These are phyloP conservation scores for Galendromus occidentalis DNA, from an alignment of 1,140 invertebrate genomes.

Conservation along the genomic window DNA sequence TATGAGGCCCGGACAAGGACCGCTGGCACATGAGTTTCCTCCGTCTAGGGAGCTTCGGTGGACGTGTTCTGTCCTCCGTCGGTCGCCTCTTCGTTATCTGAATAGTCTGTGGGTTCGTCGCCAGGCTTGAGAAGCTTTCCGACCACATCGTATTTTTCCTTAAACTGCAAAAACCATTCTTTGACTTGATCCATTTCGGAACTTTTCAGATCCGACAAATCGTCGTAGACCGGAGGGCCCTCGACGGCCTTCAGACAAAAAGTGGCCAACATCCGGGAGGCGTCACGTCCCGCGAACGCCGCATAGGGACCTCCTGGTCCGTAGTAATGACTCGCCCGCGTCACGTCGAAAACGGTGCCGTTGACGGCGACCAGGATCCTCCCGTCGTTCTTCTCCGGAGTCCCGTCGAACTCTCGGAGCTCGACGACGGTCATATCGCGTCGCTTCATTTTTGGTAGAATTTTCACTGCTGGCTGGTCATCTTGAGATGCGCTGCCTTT, in stretches of 20 bases:
- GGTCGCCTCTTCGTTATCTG: slow-evolving; percentile 51
- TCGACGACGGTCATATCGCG: slow-evolving; percentile 78
- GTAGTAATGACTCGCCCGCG: slow-evolving; percentile 52
- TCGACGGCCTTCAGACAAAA: slow-evolving; percentile 64
- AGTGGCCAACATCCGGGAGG: slow-evolving; percentile 74
- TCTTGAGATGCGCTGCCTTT: slow-evolving; percentile 22
- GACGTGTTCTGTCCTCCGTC: background rate
- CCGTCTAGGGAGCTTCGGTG: no score
- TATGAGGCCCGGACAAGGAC: no score
- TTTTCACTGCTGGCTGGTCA: no score
- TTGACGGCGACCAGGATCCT: slow-evolving; percentile 79
- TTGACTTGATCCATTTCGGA: slow-evolving; percentile 44
- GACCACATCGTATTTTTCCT: slow-evolving; percentile 83
- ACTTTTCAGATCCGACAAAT: slow-evolving; percentile 72
- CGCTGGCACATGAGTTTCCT: no score
- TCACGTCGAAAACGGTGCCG: slow-evolving; percentile 87
- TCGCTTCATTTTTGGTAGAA: slow-evolving; percentile 56
- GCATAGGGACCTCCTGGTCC: slow-evolving; percentile 88
- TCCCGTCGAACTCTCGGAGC: slow-evolving; percentile 58
- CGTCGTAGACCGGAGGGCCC: slow-evolving; percentile 60
- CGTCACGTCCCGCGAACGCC: slow-evolving; percentile 87
- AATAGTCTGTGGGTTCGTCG: slow-evolving; percentile 71
- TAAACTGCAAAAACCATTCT: slow-evolving; percentile 94
- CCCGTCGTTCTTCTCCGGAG: slow-evolving; percentile 48
- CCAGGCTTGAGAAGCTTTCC: slow-evolving; percentile 75